Conservation (phyloP, 2,888 invertebrate species). For the Aphidius colemani region DNA sequence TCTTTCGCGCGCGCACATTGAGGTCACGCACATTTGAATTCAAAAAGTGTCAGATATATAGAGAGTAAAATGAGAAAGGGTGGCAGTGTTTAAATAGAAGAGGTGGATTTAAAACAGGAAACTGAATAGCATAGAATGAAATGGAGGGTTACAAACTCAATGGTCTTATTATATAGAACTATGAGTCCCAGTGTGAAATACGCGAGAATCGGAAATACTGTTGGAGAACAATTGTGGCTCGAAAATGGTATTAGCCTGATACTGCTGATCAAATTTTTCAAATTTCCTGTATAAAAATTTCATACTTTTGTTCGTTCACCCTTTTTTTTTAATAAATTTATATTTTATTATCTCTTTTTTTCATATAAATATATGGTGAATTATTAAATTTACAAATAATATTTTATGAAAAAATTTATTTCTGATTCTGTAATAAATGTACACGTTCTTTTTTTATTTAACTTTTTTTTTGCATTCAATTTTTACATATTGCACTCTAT, state of each 20-base stretch:
- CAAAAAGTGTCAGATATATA: no score
- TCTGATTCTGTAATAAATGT: no score
- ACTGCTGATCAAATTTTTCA: conserved; percentile 6
- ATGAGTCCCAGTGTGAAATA: not conserved
- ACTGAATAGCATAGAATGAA: no score
- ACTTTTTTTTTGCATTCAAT: no score
- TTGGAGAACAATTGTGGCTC: conserved; percentile 20
- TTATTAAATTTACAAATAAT: no score
- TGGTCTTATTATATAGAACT: no score
- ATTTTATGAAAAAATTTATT: no score
- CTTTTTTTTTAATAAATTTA: not conserved
- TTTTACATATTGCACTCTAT: no score
- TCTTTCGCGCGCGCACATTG: not conserved
- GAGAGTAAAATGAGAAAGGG: conserved; percentile 2
- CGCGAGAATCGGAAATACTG: conserved; percentile 21
- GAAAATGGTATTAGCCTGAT: not conserved
- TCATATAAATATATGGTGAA: no score
- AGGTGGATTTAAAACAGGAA: conserved; percentile 4
- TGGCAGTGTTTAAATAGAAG: not conserved
- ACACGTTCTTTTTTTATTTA: no score
- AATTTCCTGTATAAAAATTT: conserved; percentile 11
- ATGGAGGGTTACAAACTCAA: no score
- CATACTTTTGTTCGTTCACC: not conserved
- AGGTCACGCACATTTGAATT: conserved; percentile 15
- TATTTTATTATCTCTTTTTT: no score